Conservation (phyloP, 2,888 invertebrate species). For the Limnephilus marmoratus region DNA sequence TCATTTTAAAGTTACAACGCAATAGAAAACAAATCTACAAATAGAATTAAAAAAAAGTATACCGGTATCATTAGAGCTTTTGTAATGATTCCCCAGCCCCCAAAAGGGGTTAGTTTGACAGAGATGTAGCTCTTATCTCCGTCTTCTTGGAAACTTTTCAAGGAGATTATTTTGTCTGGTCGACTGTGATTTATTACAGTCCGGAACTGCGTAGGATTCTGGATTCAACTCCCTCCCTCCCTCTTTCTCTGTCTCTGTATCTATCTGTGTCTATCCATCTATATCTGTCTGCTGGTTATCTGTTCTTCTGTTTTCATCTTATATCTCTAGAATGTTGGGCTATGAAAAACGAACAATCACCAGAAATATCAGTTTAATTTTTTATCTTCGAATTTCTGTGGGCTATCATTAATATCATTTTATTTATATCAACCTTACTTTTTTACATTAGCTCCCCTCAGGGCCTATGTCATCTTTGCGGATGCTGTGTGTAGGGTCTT, state of each 20-base stretch:
- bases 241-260: neutral
- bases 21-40: neutral
- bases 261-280: neutral
- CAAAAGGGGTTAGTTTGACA: slow-evolving; percentile 10
- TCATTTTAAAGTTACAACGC: neutral
- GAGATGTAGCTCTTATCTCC: slow-evolving; percentile 36
- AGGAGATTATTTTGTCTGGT: slow-evolving; percentile 36
- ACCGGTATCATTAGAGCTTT: neutral
- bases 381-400: neutral
- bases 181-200: slow-evolving; percentile 26
- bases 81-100: neutral
- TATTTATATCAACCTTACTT: too few species aligned
- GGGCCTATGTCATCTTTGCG: too few species aligned
- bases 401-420: neutral
- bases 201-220: slow-evolving; percentile 17
- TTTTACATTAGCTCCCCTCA: too few species aligned
- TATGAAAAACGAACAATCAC: neutral
- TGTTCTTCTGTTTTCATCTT: neutral
- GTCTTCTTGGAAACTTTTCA: slow-evolving; percentile 31
- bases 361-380: neutral
- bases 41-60: neutral
- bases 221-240: neutral
- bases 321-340: neutral
- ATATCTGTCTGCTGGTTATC: neutral
- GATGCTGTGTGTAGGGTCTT: too few species aligned